phyloP scores from a whole-genome alignment of 2,888 invertebrate genomes.

The Caenorhabditis sp. region DNA sequence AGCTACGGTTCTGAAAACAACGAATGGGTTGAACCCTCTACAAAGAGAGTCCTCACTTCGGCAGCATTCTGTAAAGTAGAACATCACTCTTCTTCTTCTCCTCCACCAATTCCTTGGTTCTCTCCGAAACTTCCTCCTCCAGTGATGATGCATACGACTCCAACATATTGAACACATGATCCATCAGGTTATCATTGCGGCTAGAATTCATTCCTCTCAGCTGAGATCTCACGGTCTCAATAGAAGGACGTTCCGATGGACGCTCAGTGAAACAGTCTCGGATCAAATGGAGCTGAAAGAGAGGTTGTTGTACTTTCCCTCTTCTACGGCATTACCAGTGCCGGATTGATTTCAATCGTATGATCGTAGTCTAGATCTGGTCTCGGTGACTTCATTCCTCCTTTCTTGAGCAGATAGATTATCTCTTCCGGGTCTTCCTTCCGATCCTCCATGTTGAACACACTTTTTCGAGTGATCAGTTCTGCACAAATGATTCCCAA shows the following conservation, averaged over 20 bases:
- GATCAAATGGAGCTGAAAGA: slow-evolving; percentile 70
- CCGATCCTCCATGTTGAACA: slow-evolving; percentile 56
- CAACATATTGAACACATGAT: slow-evolving; percentile 79
- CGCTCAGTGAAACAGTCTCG: slow-evolving; percentile 78
- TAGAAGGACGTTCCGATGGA: slow-evolving; percentile 73
- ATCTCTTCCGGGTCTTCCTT: slow-evolving; percentile 73
- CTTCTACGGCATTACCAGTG: slow-evolving; percentile 41
- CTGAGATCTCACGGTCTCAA: slow-evolving; percentile 64
- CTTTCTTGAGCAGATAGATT: slow-evolving; percentile 73
- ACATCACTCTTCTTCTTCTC: slow-evolving; percentile 81
- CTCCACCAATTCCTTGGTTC: slow-evolving; percentile 75
- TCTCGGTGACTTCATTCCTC: slow-evolving; percentile 70
- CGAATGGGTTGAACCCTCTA: too few species aligned
- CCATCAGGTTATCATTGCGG: slow-evolving; percentile 76
- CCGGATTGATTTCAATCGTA: slow-evolving; percentile 66
- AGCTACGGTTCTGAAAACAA: slow-evolving; percentile 77
- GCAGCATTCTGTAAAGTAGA: slow-evolving; percentile 78
- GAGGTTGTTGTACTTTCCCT: neutral
- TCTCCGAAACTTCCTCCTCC: slow-evolving; percentile 73
- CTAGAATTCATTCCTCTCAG: slow-evolving; percentile 65
- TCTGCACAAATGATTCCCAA: slow-evolving; percentile 72
- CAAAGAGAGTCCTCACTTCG: slow-evolving; percentile 66
- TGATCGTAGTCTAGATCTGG: slow-evolving; percentile 69
- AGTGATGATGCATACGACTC: slow-evolving; percentile 75
- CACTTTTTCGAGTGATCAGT: slow-evolving; percentile 53